These are phyloP conservation scores for Telenomus remus DNA, from an alignment of 1,140 invertebrate species.

Conservation along the genomic window DNA sequence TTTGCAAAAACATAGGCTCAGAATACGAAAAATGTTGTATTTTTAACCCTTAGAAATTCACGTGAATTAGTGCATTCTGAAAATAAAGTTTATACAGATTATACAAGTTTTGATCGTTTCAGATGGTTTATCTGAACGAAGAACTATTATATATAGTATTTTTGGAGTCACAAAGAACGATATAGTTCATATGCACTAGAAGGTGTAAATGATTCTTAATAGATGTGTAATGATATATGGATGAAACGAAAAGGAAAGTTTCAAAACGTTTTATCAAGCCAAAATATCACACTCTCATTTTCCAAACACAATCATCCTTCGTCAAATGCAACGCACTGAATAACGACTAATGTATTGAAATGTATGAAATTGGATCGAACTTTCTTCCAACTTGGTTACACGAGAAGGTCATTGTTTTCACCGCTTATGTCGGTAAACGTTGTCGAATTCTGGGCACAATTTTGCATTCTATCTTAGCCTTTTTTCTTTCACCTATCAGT, in stretches of 20 bases:
- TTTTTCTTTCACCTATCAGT: too few relatives aligned
- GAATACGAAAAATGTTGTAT: too few relatives aligned
- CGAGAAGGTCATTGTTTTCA: conserved; percentile 52
- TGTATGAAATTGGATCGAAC: conserved; percentile 55
- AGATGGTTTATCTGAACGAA: neutral
- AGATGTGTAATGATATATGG: conserved; percentile 18
- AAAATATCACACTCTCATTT: conserved; percentile 52
- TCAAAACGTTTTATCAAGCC: conserved; percentile 47
- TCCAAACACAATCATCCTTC: conserved; percentile 47
- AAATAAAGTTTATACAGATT: too few relatives aligned
- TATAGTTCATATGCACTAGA: neutral
- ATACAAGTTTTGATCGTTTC: neutral
- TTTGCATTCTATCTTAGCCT: too few relatives aligned
- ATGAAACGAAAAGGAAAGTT: conserved; percentile 47
- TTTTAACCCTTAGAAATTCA: too few relatives aligned
- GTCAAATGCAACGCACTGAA: conserved; percentile 56
- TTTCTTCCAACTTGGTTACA: conserved; percentile 47
- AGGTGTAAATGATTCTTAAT: conserved; percentile 18
- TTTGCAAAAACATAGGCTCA: conserved; percentile 7
- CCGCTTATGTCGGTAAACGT: conserved; percentile 1
- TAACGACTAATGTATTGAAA: conserved; percentile 56
- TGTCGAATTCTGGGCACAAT: neutral
- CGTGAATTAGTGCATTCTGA: too few relatives aligned
- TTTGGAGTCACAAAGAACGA: neutral
- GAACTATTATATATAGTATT: neutral